Base-by-base conservation (phyloP, 2,113 vertebrate genomes). In the Festucalex cinctus region DNA sequence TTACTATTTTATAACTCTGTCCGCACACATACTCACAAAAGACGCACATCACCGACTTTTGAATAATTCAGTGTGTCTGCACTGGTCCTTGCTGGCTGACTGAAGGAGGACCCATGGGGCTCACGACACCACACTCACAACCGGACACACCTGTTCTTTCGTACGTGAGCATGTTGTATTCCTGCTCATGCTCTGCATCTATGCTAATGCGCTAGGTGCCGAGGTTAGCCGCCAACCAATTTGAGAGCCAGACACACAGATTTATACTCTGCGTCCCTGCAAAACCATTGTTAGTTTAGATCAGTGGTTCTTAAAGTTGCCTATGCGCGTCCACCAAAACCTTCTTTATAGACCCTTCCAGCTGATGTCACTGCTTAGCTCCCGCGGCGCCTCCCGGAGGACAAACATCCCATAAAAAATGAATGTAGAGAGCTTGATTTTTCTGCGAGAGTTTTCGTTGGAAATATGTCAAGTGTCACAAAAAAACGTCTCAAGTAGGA, bases 11-110 rank as follows among this genome's bases (percentile, higher is more conserved):
- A 90, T 88, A 77, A 85, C 71, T 76, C 43, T 24, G 36, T 36
- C 64, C 66, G 65, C 75, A 78, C 78, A 78, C 77, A 65, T 14
- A 70, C 58, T 84, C 66, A 49, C 75, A 75, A 57, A 71, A 78
- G 64, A 63, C 66, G 46, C 83, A 74, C 68, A 80, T 63, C 77
- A 73, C 22, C 24, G 76, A 79, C 81, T 79, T 83, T 72, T 91
- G 80, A 89, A 92, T 92, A 83, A 92, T 92, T 92, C 64, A 91
- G 58, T 7, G 24, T 9, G 68, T 78, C 83, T 66, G 62, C 10
- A 8, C 57, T 63, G 70, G 80, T 80, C 74, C 57, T 77, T 22
- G 10, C 72, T n/a, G 65, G 70, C 63, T 81, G 81, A 67, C 74
- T 78, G 80, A 74, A 71, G 66, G 65, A 48, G 69, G 66, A 70